These are phyloP conservation scores for Mohoua ochrocephala DNA, from an alignment of 2,113 vertebrate species.

Conservation along the genomic window DNA sequence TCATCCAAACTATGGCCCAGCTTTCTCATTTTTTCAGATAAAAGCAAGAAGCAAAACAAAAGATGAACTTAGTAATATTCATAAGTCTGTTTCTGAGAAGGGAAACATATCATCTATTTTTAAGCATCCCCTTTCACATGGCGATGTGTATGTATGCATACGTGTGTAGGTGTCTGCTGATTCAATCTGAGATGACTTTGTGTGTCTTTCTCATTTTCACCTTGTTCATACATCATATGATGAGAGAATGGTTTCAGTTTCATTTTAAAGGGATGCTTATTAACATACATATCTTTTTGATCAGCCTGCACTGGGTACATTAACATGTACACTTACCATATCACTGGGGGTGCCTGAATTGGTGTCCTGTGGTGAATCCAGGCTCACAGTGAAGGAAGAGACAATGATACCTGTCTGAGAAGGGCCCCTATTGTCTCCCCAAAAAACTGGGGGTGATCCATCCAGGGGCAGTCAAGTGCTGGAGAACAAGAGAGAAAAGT, in stretches of 20 bases:
- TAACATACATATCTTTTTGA: neutral
- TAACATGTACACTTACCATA: neutral
- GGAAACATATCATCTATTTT: neutral
- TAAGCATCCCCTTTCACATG: neutral
- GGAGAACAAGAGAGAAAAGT: neutral
- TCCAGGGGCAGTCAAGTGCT: neutral
- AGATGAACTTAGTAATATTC: neutral
- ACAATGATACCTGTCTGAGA: neutral
- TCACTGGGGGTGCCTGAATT: neutral
- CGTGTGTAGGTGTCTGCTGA: neutral
- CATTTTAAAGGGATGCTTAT: neutral
- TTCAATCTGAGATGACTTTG: neutral
- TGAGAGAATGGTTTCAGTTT: neutral
- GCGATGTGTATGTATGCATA: no score
- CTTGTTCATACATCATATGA: neutral
- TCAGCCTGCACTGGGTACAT: neutral
- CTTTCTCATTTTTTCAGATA: neutral
- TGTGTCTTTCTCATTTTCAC: neutral
- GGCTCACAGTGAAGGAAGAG: neutral
- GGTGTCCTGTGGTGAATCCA: neutral
- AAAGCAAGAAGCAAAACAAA: neutral
- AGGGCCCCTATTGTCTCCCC: neutral
- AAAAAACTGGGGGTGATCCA: neutral
- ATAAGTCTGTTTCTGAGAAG: neutral
- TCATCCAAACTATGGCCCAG: neutral